A percentile compares a stretch with the other conserved stretches of the same genome.
These are phyloP conservation scores for Synanthedon andrenaeformis DNA, from an alignment of 2,888 invertebrate species.

Conservation along the genomic window DNA sequence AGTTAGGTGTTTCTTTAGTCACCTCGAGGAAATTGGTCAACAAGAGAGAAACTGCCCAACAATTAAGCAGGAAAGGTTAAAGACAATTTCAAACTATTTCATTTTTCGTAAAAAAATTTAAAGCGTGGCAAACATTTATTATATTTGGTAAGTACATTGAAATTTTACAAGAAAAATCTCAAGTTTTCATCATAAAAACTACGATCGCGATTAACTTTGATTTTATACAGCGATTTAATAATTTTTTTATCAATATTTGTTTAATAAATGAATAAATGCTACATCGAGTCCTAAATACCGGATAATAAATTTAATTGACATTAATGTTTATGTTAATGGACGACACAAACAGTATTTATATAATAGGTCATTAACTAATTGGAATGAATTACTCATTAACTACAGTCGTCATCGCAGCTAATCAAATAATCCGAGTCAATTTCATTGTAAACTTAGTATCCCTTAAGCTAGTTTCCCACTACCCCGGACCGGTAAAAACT, in stretches of 20 bases:
- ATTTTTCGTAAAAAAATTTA: not conserved
- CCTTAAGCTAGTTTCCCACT: no score
- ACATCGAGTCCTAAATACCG: not conserved
- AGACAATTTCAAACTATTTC: not conserved
- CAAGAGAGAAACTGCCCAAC: constrained; percentile 4
- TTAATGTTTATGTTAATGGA: constrained; percentile 14
- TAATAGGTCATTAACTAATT: not conserved
- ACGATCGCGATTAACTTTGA: not conserved
- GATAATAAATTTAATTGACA: constrained; percentile 22
- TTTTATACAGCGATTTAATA: not conserved
- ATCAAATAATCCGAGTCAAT: not conserved
- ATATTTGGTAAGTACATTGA: not conserved
- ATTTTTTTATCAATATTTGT: no score
- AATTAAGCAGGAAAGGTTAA: no score
- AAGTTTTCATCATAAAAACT: not conserved
- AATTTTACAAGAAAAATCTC: not conserved
- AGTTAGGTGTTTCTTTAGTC: constrained; percentile 1
- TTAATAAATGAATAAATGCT: not conserved
- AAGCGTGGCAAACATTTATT: no score
- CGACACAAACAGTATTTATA: constrained; percentile 19
- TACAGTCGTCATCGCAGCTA: constrained; percentile 1
- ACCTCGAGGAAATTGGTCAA: constrained; percentile 40
- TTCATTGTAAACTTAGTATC: no score
- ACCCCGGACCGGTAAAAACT: no score
- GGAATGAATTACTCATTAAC: not conserved